Conservation (phyloP, 1,140 invertebrate genomes). For the Pteromalus puparum region DNA sequence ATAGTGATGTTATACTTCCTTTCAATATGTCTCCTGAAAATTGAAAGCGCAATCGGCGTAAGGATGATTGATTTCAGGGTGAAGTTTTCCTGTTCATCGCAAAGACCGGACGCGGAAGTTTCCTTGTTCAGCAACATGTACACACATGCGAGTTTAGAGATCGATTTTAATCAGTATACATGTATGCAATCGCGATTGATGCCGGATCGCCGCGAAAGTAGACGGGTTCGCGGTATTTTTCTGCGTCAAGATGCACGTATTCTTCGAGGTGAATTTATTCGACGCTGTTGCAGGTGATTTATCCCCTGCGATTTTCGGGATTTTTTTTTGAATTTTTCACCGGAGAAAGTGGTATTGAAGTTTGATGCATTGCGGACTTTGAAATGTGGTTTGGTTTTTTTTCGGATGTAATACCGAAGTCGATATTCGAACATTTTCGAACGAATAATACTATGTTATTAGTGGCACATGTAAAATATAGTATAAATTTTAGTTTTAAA, state of each 20-base stretch:
- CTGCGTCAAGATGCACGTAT: background rate
- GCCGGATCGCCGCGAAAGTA: slow-evolving; percentile 62
- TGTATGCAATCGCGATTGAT: slow-evolving; percentile 36
- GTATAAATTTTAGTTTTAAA: no score
- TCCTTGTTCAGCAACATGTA: slow-evolving; percentile 34
- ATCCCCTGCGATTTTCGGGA: background rate
- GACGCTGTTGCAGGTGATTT: background rate
- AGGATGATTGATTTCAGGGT: background rate
- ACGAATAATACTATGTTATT: no score
- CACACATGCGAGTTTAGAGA: slow-evolving; percentile 39
- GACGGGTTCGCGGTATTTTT: slow-evolving; percentile 19
- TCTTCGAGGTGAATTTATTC: background rate
- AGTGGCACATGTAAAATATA: no score
- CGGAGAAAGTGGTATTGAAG: slow-evolving; percentile 2
- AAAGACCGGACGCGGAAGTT: slow-evolving; percentile 63
- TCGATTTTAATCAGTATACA: slow-evolving; percentile 56
- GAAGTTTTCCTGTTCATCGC: background rate
- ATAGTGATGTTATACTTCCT: no score
- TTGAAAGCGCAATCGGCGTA: background rate
- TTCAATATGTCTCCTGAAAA: no score
- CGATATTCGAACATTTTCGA: background rate
- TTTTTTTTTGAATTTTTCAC: background rate
- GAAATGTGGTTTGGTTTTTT: background rate
- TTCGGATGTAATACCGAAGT: background rate
- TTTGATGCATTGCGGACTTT: background rate